phyloP scores from a whole-genome alignment of 2,888 invertebrate genomes.

The Sarcophaga caerulescens region DNA sequence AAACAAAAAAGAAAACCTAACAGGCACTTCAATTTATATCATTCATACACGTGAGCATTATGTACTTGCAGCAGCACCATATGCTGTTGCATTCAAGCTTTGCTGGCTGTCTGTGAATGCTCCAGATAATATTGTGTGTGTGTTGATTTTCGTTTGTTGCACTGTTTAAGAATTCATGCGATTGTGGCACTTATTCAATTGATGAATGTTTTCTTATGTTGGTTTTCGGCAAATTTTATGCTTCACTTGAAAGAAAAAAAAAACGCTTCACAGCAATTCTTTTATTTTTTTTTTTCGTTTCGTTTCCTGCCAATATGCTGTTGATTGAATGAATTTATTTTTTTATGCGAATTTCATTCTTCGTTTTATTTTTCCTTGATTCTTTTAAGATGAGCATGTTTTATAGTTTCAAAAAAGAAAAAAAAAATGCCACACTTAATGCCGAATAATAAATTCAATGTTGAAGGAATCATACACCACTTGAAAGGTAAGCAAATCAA shows the following conservation, averaged over 20 bases:
- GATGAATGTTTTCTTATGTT: conserved; percentile 4
- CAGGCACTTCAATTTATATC: too few relatives aligned
- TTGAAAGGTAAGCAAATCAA: too few relatives aligned
- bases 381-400: too few relatives aligned
- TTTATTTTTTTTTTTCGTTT: neutral
- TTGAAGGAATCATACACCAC: too few relatives aligned
- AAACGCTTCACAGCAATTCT: neutral
- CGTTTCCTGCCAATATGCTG: neutral
- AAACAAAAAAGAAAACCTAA: too few relatives aligned
- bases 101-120: too few relatives aligned
- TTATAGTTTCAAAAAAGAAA: too few relatives aligned
- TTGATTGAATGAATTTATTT: neutral
- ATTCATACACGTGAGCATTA: neutral
- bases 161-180: neutral
- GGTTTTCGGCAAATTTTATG: neutral
- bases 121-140: too few relatives aligned
- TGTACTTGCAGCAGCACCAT: conserved; percentile 3
- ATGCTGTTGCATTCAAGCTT: too few relatives aligned
- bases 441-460: too few relatives aligned
- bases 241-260: neutral
- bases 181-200: conserved; percentile 36
- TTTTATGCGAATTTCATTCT: neutral
- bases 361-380: too few relatives aligned
- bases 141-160: neutral
- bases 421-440: too few relatives aligned